Evolutionary conservation across 2,797 vertebrate species (phyloP), one percentile per base, ranked within the genome.

Genomic region (Sebastes iracundus): DNA sequence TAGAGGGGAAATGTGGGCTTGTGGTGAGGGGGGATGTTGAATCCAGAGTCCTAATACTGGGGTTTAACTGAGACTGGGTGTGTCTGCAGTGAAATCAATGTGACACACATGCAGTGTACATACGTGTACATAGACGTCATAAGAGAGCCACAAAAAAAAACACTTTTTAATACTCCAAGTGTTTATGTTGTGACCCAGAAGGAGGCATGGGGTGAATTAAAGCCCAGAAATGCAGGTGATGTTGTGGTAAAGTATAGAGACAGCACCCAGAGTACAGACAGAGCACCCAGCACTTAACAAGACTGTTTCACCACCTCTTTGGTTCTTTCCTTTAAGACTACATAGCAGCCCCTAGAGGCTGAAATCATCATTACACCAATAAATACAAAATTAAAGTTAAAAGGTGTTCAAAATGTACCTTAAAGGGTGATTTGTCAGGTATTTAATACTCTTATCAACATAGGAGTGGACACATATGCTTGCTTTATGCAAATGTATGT

Each of bases 61-160:
- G 73, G 25, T 82, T 82, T 49, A 52, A 23, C 59, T 65, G 18
- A 25, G 46, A 46, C 58, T 76, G 83, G 78, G 77, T 81, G 78
- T 80, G 83, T 72, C 80, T 42, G 60, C 71, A 35, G n/a, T 71
- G 52, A 69, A 23, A 38, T 38, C 35, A 38, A 38, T 38, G 35
- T 38, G 35, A 61, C 77, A 67, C 25, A 14, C 53, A 42, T 14
- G 30, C 22, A 72, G 55, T 11, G 66, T 20, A 56, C 55, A 33
- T 46, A 58, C 35, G 33, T 4, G 3, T 33, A 63, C 35, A 46
- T 3, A 3, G 20, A 53, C 13, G 23, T 38, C 27, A 16, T 33
- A 28, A 77, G 69, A 61, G 38, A 60, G 23, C 35, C 42, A 35
- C 60, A 71, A 7, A 10, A 12, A 11, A 23, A 22, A 52, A 38